Conservation (phyloP, 2,888 invertebrate species). For the Chalcis sispes region DNA sequence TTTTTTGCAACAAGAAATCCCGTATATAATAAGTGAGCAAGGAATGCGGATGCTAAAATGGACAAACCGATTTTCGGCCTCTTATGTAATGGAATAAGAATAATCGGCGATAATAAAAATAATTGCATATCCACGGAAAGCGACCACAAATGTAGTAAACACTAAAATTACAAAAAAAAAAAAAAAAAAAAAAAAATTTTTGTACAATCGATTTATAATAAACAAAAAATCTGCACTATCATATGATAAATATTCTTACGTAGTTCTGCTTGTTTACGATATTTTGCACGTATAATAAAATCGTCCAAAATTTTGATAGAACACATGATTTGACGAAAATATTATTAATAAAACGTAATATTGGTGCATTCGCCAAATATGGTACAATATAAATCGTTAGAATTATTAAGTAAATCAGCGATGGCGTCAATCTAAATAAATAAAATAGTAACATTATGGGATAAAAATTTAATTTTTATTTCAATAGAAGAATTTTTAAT, state of each 20-base stretch:
- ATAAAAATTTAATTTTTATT: not conserved
- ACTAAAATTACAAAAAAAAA: constrained; percentile 66
- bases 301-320: constrained; percentile 76
- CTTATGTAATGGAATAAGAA: constrained; percentile 77
- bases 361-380: not conserved
- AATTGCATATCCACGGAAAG: constrained; percentile 80
- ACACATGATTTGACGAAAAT: constrained; percentile 65
- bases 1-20: constrained; percentile 71
- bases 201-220: not conserved
- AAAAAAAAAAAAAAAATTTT: not conserved
- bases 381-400: not conserved
- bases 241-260: constrained; percentile 65
- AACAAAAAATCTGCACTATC: no score
- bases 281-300: constrained; percentile 77
- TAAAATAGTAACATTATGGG: not conserved
- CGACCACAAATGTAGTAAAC: constrained; percentile 79
- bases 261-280: constrained; percentile 72
- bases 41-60: constrained; percentile 64
- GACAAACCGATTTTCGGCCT: constrained; percentile 71
- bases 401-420: not conserved
- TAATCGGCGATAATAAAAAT: constrained; percentile 78
- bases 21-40: constrained; percentile 67
- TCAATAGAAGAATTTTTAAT: not conserved
- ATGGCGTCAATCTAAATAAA: not conserved
- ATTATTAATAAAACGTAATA: not conserved